phyloP scores from a whole-genome alignment of 2,113 vertebrate species.

The Siniperca knerii region DNA sequence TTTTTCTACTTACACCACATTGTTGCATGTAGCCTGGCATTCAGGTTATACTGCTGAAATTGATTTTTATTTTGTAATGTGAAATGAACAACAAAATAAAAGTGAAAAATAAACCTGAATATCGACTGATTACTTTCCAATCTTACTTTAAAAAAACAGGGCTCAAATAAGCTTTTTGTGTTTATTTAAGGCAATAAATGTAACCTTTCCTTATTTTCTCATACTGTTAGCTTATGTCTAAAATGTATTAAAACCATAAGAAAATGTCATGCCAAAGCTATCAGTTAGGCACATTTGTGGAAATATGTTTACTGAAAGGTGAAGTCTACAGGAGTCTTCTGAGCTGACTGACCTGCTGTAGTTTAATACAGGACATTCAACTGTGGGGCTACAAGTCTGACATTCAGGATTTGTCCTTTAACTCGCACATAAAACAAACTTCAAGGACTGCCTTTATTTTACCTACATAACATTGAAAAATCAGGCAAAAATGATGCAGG shows the following conservation, averaged over 20 bases:
- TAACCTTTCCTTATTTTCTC: background rate
- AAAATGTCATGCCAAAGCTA: background rate
- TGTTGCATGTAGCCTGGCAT: background rate
- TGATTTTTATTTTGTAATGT: slow-evolving; percentile 56
- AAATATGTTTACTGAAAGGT: background rate
- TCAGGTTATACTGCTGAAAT: slow-evolving; percentile 5
- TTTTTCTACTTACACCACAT: slow-evolving; percentile 37
- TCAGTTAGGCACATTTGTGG: background rate
- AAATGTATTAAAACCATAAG: background rate
- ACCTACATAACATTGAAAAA: no score
- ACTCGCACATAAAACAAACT: no score
- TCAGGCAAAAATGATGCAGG: no score
- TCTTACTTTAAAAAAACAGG: background rate
- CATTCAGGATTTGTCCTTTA: no score
- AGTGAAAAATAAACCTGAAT: background rate
- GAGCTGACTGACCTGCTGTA: no score
- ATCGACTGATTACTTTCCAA: background rate
- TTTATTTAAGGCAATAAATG: background rate
- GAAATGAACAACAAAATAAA: slow-evolving; percentile 44
- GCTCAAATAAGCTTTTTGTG: background rate
- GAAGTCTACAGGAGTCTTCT: background rate
- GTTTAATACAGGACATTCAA: no score
- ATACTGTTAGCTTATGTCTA: no score
- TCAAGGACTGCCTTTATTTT: no score
- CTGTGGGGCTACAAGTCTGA: no score